Evolutionary conservation across 2,113 vertebrate species (phyloP), one percentile per base, ranked within the genome.

Genomic region (Dasyprocta punctata): DNA sequence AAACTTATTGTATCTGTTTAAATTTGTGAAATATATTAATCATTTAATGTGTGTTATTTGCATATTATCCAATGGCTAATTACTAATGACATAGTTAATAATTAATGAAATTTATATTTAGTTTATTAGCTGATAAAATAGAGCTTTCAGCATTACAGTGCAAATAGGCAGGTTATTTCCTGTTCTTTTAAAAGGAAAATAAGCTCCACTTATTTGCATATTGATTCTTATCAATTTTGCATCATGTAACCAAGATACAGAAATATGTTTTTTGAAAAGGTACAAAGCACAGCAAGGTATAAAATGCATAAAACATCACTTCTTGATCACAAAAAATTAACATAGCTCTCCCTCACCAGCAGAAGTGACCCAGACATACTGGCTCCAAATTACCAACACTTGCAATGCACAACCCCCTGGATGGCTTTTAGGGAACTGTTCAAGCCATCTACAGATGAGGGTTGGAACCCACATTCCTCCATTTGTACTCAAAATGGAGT

Each of bases 101-200:
- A 52, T 12, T 0, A 71, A 36, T 81, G 1, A 12, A 33, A 38
- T 92, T 33, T 49, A 49, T 14, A 54, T 36, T 80, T 30, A 41
- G 58, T 80, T 52, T 77, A 5, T 41, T 69, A 58, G 14, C 7
- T 80, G 71, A 67, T 65, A 63, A 77, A 81, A 69, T 69, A 30
- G 10, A 75, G 10, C 10, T 44, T 75, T 30, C 44, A 47, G 26
- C 28, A 49, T 77, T 14, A 47, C 24, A 61, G 19, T 36, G 0
- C 3, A 93, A 81, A 56, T 41, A 85, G 3, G 8, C 5, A 87
- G 16, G 17, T 4, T n/a, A 82, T 36, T 36, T 71, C 28, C 26
- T 38, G 93, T 52, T 85, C 73, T 38, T 56, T 47, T 83, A 71
- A 73, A 80, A 61, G 28, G 26, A 60, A 86, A 95, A 92, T 85